Conservation (phyloP, 2,888 invertebrate genomes). For the Brachyptera risi region DNA sequence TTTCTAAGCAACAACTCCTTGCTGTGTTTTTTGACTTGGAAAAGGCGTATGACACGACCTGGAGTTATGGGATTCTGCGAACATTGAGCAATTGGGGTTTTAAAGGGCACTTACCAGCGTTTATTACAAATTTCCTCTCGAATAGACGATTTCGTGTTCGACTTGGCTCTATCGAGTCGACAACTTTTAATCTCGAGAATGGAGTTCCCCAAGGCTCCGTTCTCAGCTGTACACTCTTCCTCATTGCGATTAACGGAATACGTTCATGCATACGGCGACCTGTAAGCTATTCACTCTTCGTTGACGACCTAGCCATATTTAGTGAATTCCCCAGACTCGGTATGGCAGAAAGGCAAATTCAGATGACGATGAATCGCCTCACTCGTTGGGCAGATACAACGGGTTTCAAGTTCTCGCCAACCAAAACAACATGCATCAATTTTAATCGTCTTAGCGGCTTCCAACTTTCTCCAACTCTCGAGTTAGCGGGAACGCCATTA, state of each 20-base stretch:
- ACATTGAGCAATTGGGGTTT: conserved; percentile 27
- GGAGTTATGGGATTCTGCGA: conserved; percentile 30
- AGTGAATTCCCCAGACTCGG: too few species aligned
- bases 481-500: background rate
- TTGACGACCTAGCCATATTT: too few species aligned
- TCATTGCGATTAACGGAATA: too few species aligned
- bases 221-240: background rate
- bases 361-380: background rate
- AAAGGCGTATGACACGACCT: conserved; percentile 31
- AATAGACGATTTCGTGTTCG: conserved; percentile 14
- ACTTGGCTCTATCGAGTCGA: conserved; percentile 8
- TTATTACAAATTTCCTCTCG: conserved; percentile 19
- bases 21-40: conserved; percentile 33
- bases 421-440: conserved; percentile 1
- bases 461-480: background rate
- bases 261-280: background rate
- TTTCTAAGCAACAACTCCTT: conserved; percentile 31
- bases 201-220: conserved; percentile 22
- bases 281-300: background rate
- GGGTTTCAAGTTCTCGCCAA: background rate
- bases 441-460: background rate
- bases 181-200: background rate
- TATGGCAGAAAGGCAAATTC: background rate
- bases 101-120: conserved; percentile 29
- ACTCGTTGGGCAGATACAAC: background rate